A percentile compares a stretch with the other conserved stretches of the same genome.
Evolutionary conservation across 1,140 invertebrate species (phyloP).

Genomic region (Lysiphlebus fabarum): DNA sequence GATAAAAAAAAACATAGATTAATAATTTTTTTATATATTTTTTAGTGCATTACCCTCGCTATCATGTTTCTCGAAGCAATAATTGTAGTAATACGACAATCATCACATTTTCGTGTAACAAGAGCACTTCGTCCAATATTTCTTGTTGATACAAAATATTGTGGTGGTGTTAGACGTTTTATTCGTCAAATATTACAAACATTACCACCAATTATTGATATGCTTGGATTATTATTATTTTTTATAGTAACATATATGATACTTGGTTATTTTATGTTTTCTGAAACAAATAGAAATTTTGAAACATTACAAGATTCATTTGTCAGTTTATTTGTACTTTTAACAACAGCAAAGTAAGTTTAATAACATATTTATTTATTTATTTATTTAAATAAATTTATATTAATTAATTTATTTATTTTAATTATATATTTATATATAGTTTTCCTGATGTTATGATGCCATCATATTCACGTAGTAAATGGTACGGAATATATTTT

Average conservation of each 20-base stretch:
- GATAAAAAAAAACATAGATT: constrained; percentile 3
- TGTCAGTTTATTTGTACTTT: constrained; percentile 83
- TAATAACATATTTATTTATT: not conserved
- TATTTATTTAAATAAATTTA: not conserved
- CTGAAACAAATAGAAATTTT: constrained; percentile 74
- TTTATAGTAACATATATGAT: constrained; percentile 83
- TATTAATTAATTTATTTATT: constrained; percentile 13
- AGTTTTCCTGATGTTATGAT: constrained; percentile 94
- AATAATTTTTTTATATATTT: constrained; percentile 35
- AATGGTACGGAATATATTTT: constrained; percentile 84
- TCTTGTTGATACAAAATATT: constrained; percentile 82
- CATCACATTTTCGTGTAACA: constrained; percentile 83
- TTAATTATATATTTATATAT: constrained; percentile 37
- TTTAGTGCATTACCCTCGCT: constrained; percentile 70
- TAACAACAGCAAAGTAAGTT: constrained; percentile 88
- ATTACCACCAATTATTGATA: constrained; percentile 84
- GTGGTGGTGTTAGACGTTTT: constrained; percentile 70
- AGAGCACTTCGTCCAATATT: constrained; percentile 86
- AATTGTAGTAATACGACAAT: constrained; percentile 76
- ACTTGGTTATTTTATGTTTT: constrained; percentile 81
- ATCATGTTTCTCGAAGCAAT: constrained; percentile 86
- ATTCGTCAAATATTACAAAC: constrained; percentile 79
- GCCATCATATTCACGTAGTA: constrained; percentile 77
- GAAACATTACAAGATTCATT: constrained; percentile 77
- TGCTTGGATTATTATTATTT: constrained; percentile 81